A percentile compares a stretch with the other conserved stretches of the same genome.
phyloP scores from a whole-genome alignment of 2,888 invertebrate species.

The Phalangium opilio region DNA sequence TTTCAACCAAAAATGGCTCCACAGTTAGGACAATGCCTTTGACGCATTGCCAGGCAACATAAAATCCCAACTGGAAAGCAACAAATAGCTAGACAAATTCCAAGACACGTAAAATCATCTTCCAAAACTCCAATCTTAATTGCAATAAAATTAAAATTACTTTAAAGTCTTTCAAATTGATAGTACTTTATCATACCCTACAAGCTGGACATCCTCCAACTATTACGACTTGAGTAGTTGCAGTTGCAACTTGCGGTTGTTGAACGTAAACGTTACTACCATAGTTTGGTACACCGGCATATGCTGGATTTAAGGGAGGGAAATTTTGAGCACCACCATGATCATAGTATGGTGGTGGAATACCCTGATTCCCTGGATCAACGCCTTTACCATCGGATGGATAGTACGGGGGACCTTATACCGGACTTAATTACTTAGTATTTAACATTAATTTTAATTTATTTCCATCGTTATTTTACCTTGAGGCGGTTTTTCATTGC shows the following conservation, averaged over 20 bases:
- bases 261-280: slow-evolving; percentile 2
- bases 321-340: neutral
- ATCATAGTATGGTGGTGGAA: neutral
- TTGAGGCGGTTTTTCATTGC: too few species aligned
- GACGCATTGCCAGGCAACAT: slow-evolving; percentile 68
- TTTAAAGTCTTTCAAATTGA: neutral
- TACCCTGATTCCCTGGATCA: neutral
- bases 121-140: slow-evolving; percentile 58
- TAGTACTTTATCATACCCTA: slow-evolving; percentile 39
- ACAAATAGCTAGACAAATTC: slow-evolving; percentile 64
- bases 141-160: slow-evolving; percentile 10
- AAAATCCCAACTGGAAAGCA: slow-evolving; percentile 76
- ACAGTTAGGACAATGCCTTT: slow-evolving; percentile 71
- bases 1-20: slow-evolving; percentile 54
- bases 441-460: too few species aligned
- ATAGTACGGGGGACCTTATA: too few species aligned
- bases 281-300: neutral
- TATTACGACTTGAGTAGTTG: slow-evolving; percentile 59
- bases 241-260: slow-evolving; percentile 21
- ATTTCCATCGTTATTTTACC: too few species aligned
- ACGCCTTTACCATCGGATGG: too few species aligned
- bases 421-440: too few species aligned
- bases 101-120: slow-evolving; percentile 71
- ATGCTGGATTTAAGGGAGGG: neutral
- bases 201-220: slow-evolving; percentile 80